Evolutionary conservation across 2,797 vertebrate genomes (phyloP), one percentile per base, ranked within the genome.

Genomic region (Hylomyscus alleni): DNA sequence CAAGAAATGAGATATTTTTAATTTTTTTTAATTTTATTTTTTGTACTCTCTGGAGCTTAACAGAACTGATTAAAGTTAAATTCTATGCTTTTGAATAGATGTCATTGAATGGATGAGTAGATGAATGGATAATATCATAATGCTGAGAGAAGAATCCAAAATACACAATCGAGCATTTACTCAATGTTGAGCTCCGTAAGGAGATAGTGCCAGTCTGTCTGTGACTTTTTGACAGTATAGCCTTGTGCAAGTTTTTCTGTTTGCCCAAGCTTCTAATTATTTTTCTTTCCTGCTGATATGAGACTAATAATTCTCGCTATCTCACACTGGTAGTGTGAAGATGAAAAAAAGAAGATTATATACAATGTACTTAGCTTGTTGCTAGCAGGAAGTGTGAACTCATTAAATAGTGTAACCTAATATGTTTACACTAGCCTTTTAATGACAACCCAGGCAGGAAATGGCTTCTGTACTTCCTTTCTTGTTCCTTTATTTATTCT

Each of bases 311-410:
- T 87, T 94, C 90, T 91, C 75, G 75, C 19, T 80, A 19, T 88
- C 52, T 94, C 85, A 80, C 62, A 89, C 75, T 76, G 56, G 54
- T 92, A 60, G 84, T 73, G 58, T 85, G 87, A 90, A 82, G 62
- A 91, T 56, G 67, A 92, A 82, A 96, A 96, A 95, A 22, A 11
- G 13, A 94, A 58, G 13, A 52, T 2, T 76, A 2, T 90, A 19
- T 56, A 50, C 40, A 94, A 95, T 94, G 54, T 37, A 91, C 58
- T 94, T 88, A 84, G 37, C 69, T 92, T 93, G 80, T 94, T 96
- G 62, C 40, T 60, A 60, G 72, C 47, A 88, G 52, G 80, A 91
- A 89, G 47, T 87, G 76, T 87, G 84, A 88, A 96, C 80, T 97
- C 95, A 91, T 97, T 94, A 92, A 89, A 72, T 29, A 26, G 13